Percentiles rank a stretch among this genome's conserved stretches.
phyloP scores from a whole-genome alignment of 1,140 invertebrate genomes.

The Ceratitis capitata region DNA sequence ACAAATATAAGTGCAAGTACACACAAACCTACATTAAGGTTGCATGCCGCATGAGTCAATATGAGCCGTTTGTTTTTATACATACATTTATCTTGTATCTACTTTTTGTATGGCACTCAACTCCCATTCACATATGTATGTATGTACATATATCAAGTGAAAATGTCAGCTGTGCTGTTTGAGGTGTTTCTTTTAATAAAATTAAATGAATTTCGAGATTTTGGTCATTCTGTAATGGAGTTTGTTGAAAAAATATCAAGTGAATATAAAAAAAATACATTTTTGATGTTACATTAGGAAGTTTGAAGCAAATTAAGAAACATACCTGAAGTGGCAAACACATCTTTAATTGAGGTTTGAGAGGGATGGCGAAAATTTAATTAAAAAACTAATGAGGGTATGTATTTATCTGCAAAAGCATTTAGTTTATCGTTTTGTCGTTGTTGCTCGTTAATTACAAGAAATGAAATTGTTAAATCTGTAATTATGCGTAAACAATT shows the following conservation, averaged over 20 bases:
- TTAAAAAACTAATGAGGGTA: too few species aligned
- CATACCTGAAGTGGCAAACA: too few species aligned
- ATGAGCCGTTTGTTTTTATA: neutral
- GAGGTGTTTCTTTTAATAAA: conserved; percentile 4
- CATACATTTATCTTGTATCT: neutral
- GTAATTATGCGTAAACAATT: too few species aligned
- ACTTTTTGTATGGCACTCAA: neutral
- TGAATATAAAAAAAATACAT: neutral
- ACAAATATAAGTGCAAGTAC: neutral
- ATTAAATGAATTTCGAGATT: neutral
- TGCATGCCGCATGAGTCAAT: neutral
- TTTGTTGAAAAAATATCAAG: neutral
- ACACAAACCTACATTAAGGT: too few species aligned
- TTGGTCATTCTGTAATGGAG: neutral
- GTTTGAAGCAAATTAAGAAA: neutral
- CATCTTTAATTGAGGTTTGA: too few species aligned
- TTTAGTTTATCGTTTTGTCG: too few species aligned
- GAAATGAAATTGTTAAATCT: too few species aligned
- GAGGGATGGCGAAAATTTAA: neutral
- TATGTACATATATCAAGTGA: neutral
- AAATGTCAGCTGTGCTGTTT: conserved; percentile 29
- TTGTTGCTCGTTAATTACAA: too few species aligned
- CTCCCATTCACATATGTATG: neutral
- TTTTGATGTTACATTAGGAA: neutral
- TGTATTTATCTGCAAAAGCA: too few species aligned